These are phyloP conservation scores for Actinemys pallida DNA, from an alignment of 2,113 vertebrate species.

Conservation along the genomic window DNA sequence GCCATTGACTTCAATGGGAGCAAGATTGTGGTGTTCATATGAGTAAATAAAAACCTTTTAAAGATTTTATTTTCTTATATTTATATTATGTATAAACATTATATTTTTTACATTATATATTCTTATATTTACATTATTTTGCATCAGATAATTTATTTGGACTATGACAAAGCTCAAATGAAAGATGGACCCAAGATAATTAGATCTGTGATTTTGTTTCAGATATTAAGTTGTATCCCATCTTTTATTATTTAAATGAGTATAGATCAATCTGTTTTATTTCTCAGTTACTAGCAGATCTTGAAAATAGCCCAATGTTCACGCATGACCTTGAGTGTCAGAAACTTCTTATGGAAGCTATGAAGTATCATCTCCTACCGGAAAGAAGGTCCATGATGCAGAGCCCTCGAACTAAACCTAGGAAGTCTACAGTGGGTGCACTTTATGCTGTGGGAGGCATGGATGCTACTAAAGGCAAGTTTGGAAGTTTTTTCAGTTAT, in stretches of 20 bases:
- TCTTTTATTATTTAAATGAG: not conserved
- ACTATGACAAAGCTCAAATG: not conserved
- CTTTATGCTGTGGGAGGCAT: conserved; percentile 97
- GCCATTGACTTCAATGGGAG: not conserved
- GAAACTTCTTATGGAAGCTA: conserved; percentile 97
- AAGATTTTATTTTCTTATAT: fast-evolving
- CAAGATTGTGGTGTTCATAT: not conserved
- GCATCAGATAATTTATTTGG: not conserved
- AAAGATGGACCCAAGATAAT: not conserved
- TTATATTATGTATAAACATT: not conserved
- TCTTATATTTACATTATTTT: not conserved
- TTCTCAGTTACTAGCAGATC: conserved; percentile 91
- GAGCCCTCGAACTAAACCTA: conserved; percentile 94
- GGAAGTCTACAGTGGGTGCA: conserved; percentile 97
- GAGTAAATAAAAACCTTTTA: not conserved
- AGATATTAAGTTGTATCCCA: not conserved
- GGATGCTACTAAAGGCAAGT: conserved; percentile 93
- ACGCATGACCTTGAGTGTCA: conserved; percentile 94
- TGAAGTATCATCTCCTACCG: conserved; percentile 98
- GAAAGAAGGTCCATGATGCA: conserved; percentile 95
- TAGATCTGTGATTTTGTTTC: not conserved
- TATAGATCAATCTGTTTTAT: not conserved
- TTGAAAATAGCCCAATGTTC: conserved; percentile 97
- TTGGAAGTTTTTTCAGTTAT: not conserved
- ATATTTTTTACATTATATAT: no score